Conservation (phyloP, 2,113 vertebrate genomes). For the Charina bottae region DNA sequence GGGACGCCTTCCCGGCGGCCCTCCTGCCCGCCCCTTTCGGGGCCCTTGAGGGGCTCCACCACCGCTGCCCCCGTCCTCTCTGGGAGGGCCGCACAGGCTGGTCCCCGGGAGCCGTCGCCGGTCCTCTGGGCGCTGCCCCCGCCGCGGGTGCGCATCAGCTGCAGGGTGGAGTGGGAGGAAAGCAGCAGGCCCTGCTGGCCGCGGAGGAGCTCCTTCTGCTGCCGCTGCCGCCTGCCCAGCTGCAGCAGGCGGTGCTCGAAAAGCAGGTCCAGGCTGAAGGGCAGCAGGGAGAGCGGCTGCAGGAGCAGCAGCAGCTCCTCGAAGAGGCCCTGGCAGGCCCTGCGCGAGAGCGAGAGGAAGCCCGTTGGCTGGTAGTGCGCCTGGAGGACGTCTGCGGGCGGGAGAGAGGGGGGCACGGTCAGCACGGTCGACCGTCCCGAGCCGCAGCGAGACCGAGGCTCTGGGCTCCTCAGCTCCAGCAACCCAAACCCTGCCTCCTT, state of each 20-base stretch:
- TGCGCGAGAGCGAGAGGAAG: conserved; percentile 88
- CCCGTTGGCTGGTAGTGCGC: conserved; percentile 90
- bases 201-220: conserved; percentile 89
- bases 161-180: conserved; percentile 89
- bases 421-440: no score
- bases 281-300: conserved; percentile 93
- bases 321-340: conserved; percentile 84
- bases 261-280: conserved; percentile 93
- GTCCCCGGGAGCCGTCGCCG: accelerated
- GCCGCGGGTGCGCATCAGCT: conserved; percentile 85
- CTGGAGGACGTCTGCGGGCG: conserved; percentile 83
- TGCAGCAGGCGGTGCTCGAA: conserved; percentile 91
- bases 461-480: not conserved
- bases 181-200: conserved; percentile 83
- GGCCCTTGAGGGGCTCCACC: not conserved
- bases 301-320: conserved; percentile 94
- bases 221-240: conserved; percentile 86
- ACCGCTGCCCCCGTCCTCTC: not conserved
- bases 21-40: conserved; percentile 62
- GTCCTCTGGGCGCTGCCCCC: not conserved
- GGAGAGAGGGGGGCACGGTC: conserved; percentile 21
- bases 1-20: conserved; percentile 39
- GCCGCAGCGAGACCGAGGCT: not conserved
- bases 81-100: not conserved
- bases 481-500: not conserved